Percentiles rank a stretch among this genome's conserved stretches.
Conservation (phyloP, 2,797 vertebrate genomes). For the Acipenser ruthenus region DNA sequence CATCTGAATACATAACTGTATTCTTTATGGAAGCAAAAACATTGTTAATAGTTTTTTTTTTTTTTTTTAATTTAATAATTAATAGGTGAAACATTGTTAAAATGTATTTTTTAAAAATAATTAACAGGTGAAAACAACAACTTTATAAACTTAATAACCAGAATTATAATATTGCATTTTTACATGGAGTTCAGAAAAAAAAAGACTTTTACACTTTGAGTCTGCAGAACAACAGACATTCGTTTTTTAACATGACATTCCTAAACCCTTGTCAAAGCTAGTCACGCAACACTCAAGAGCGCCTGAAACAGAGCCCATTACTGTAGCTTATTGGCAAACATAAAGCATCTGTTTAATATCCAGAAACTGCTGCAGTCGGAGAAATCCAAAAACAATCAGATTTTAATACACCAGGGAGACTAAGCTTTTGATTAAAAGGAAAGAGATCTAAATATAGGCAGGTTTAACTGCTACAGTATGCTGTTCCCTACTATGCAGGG, state of each 20-base stretch:
- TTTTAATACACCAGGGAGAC: constrained; percentile 8
- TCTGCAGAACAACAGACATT: constrained; percentile 14
- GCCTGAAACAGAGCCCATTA: constrained; percentile 27
- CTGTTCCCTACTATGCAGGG: too few species aligned
- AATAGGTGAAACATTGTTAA: too few species aligned
- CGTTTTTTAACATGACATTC: constrained; percentile 22
- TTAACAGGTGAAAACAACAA: too few species aligned
- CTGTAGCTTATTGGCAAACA: constrained; percentile 16
- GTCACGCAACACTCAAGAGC: constrained; percentile 30
- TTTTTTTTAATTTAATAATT: too few species aligned
- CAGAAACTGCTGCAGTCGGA: constrained; percentile 21
- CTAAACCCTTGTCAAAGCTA: constrained; percentile 33
- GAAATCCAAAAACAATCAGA: constrained; percentile 23
- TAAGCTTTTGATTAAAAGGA: constrained; percentile 10
- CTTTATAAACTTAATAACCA: too few species aligned
- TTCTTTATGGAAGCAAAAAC: too few species aligned
- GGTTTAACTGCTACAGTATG: too few species aligned
- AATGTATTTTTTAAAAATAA: too few species aligned
- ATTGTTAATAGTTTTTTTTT: too few species aligned
- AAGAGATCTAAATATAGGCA: background rate
- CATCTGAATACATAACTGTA: too few species aligned
- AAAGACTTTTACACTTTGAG: background rate
- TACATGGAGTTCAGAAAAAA: constrained; percentile 9
- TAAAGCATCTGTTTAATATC: constrained; percentile 31
- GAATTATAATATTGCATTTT: too few species aligned